These are phyloP conservation scores for Aix galericulata DNA, from an alignment of 2,113 vertebrate genomes.

Conservation along the genomic window DNA sequence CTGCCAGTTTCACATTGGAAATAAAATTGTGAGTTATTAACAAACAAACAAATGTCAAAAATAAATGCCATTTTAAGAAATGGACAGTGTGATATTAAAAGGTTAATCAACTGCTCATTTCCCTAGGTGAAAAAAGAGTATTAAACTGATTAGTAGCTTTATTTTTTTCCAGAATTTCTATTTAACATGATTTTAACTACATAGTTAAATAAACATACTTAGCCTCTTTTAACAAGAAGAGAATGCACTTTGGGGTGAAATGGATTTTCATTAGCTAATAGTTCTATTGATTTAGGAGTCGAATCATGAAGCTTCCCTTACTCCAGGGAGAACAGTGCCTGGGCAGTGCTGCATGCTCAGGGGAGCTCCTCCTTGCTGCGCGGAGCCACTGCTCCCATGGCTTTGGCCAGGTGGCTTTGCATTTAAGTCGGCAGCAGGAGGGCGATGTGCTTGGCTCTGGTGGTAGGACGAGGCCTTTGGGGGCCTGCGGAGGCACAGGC, in stretches of 20 bases:
- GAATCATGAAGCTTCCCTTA: background rate
- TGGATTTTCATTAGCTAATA: background rate
- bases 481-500: background rate
- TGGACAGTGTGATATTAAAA: background rate
- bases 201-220: background rate
- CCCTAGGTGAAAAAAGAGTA: background rate
- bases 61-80: background rate
- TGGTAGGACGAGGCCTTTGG: accelerated
- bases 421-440: no score
- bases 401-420: background rate
- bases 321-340: accelerated
- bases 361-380: accelerated
- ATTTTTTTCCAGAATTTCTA: background rate
- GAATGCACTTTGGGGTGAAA: background rate
- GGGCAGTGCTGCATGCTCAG: accelerated
- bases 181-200: background rate
- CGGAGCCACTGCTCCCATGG: background rate
- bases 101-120: background rate
- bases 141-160: background rate
- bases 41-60: background rate
- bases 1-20: background rate
- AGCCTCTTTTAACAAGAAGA: background rate
- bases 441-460: background rate
- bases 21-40: background rate
- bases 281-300: background rate